A percentile compares a stretch with the other conserved stretches of the same genome.
Conservation (phyloP, 2,797 vertebrate species). For the Babyrousa celebensis region DNA sequence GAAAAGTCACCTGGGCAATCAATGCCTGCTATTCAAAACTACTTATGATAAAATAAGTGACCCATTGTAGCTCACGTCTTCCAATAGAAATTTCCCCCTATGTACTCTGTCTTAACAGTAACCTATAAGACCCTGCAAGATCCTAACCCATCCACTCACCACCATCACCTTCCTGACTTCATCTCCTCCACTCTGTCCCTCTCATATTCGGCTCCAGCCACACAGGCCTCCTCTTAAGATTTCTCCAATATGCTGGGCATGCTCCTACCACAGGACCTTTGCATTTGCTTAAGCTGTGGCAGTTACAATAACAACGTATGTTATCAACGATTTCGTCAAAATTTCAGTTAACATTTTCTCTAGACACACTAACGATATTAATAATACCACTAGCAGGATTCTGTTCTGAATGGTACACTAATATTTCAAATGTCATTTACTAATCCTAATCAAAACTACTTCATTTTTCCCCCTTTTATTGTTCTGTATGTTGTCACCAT, state of each 20-base stretch:
- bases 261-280: not conserved
- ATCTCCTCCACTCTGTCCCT: not conserved
- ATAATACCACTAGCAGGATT: not conserved
- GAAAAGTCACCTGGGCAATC: not conserved
- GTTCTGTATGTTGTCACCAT: slow-evolving; percentile 48
- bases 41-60: not conserved
- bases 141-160: accelerated
- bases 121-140: not conserved
- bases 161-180: not conserved
- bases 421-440: slow-evolving; percentile 36
- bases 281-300: not conserved
- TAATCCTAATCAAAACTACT: slow-evolving; percentile 63
- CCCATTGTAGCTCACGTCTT: not conserved
- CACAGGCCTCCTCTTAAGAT: not conserved
- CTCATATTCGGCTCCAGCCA: not conserved
- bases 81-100: not conserved
- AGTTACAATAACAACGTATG: not conserved
- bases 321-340: not conserved
- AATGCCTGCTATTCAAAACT: not conserved
- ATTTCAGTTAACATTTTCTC: slow-evolving; percentile 42
- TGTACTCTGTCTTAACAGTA: not conserved
- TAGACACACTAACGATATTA: not conserved
- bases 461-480: slow-evolving; percentile 61
- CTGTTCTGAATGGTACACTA: not conserved
- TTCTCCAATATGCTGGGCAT: not conserved